Percentiles rank a stretch among this genome's conserved stretches.
Conservation (phyloP, 2,113 vertebrate species). For the Hystrix brachyura region DNA sequence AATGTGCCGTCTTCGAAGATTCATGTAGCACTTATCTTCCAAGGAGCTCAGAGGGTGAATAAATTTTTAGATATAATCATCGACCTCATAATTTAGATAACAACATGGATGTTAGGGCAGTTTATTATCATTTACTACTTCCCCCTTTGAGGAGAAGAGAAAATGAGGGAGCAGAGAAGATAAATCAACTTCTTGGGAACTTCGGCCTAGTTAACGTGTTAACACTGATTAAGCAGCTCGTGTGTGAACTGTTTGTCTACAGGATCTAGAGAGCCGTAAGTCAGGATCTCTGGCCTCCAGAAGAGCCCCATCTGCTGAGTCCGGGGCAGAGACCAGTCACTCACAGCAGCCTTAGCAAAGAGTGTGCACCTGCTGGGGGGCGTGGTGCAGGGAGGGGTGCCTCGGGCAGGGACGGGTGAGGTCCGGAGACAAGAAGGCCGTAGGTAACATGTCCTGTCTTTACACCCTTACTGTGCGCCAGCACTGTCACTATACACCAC, state of each 20-base stretch:
- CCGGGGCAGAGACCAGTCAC: background rate
- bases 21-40: background rate
- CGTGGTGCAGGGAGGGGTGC: background rate
- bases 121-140: conserved; percentile 46
- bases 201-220: background rate
- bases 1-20: background rate
- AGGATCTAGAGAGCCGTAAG: background rate
- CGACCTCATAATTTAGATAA: conserved; percentile 29
- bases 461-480: background rate
- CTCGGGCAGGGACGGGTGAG: background rate
- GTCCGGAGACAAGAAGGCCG: background rate
- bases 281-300: background rate
- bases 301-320: background rate
- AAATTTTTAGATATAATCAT: background rate
- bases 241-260: background rate
- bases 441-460: background rate
- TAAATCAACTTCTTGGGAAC: conserved; percentile 51
- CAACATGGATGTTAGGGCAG: background rate
- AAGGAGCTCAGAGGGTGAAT: background rate
- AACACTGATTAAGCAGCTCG: background rate
- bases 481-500: background rate
- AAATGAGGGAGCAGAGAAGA: conserved; percentile 12
- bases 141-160: conserved; percentile 41
- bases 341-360: background rate
- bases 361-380: background rate